Evolutionary conservation across 2,888 invertebrate species (phyloP).

Genomic region (Sympetrum striolatum): DNA sequence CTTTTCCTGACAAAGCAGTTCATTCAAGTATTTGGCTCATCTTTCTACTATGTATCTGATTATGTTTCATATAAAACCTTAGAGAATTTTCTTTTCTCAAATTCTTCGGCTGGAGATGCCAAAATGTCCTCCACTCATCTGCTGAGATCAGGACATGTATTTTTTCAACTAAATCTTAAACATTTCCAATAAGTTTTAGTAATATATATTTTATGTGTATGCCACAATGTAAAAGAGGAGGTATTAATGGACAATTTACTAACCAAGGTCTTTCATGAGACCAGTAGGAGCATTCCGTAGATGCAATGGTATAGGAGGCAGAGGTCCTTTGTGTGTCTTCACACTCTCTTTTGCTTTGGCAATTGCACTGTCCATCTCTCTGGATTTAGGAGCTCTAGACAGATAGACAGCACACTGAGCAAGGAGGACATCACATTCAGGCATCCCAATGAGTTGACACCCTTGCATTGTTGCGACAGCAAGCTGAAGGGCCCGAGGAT

Average conservation of each 20-base stretch:
- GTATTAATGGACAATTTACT: slow-evolving; percentile 45
- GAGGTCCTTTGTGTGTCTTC: slow-evolving; percentile 68
- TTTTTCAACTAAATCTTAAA: no score
- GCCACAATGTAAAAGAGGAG: no score
- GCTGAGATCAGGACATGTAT: no score
- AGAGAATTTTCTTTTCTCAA: no score
- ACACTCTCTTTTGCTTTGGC: slow-evolving; percentile 68
- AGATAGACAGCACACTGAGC: slow-evolving; percentile 80
- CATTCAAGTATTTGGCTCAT: no score
- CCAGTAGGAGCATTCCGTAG: slow-evolving; percentile 81
- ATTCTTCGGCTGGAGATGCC: no score
- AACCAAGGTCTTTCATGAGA: slow-evolving; percentile 77
- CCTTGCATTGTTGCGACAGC: slow-evolving; percentile 80
- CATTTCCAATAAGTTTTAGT: no score
- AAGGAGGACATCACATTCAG: slow-evolving; percentile 78
- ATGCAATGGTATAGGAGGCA: slow-evolving; percentile 79
- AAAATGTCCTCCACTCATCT: no score
- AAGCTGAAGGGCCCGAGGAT: slow-evolving; percentile 69
- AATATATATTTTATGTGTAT: no score
- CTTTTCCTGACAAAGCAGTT: no score
- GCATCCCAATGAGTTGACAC: slow-evolving; percentile 81
- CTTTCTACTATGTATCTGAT: no score
- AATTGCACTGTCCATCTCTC: slow-evolving; percentile 68
- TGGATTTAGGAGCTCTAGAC: slow-evolving; percentile 77
- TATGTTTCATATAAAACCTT: no score